Evolutionary conservation across 2,888 invertebrate genomes (phyloP), one percentile per base, ranked within the genome.

Genomic region (Lottia scabra): DNA sequence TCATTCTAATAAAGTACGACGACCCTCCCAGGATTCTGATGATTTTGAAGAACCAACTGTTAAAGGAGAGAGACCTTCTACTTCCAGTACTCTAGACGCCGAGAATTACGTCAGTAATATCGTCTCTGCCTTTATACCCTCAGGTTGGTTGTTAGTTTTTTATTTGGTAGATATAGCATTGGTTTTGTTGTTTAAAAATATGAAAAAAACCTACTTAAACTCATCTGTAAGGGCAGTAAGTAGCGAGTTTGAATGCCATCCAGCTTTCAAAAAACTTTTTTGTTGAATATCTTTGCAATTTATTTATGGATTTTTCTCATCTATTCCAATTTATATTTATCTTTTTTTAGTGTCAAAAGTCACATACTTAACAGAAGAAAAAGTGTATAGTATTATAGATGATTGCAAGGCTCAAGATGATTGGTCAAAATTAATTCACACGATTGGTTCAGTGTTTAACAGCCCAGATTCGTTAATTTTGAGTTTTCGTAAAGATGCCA

Each of bases 401-500:
- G 93, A 92, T 81, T 96, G 96, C 87, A 92, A 93, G 84, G 90
- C 92, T 75, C 92, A 92, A 63, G 92, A 93, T 78, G 92, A 92
- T 71, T 95, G 94, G 85, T 93, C 94, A 65, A 92, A 93, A 13
- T 90, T 97, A 64, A 94, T 94, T 76, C 92, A 94, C 71, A 94
- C 94, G 16, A 89, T 97, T 45, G 94, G 94, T 0, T 93, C 94
- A 87, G 94, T 96, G 0, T 97, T 94, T 89, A 92, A 92, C 44
- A 91, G 91, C 76, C 92, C 93, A 63, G 93, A 93, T 77, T 92
- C 93, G 75, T 90, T 97, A 68, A 93, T 94, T 66, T 91, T 93
- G 82, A 95, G 94, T 91, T 94, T 96, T 91, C 91, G 92, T 84
- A 87, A 90, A 85, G 76, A 73, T 56, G 68, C 71, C 30, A 72